These are phyloP conservation scores for Drosophila barbarae DNA, from an alignment of 2,888 invertebrate species.

Conservation along the genomic window DNA sequence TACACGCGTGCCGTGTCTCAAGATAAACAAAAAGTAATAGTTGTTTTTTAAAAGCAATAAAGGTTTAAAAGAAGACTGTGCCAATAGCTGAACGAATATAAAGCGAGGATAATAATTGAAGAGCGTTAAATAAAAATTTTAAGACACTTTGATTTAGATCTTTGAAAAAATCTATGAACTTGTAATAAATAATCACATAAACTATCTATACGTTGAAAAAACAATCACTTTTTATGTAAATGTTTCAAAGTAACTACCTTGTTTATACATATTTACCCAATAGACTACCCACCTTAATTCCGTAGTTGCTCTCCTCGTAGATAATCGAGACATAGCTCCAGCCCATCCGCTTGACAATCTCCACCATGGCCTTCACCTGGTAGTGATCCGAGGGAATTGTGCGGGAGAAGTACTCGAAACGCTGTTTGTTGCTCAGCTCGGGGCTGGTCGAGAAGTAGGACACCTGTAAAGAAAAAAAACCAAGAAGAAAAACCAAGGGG, in stretches of 20 bases:
- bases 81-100: background rate
- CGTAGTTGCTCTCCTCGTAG: constrained; percentile 97
- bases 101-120: background rate
- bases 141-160: background rate
- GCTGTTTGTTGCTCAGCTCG: constrained; percentile 94
- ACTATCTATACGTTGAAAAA: background rate
- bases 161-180: background rate
- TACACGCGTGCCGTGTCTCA: constrained; percentile 21
- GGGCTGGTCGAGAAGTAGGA: constrained; percentile 97
- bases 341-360: constrained; percentile 90
- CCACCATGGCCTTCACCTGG: constrained; percentile 97
- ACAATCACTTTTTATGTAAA: background rate
- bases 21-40: background rate
- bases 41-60: background rate
- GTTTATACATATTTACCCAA: background rate
- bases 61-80: background rate
- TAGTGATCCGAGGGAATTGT: constrained; percentile 97
- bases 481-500: background rate
- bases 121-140: background rate
- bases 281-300: constrained; percentile 88
- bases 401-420: constrained; percentile 95
- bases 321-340: constrained; percentile 98
- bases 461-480: constrained; percentile 83
- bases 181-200: background rate
- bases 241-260: background rate